phyloP scores from a whole-genome alignment of 2,113 vertebrate species.

The Alouatta palliata region DNA sequence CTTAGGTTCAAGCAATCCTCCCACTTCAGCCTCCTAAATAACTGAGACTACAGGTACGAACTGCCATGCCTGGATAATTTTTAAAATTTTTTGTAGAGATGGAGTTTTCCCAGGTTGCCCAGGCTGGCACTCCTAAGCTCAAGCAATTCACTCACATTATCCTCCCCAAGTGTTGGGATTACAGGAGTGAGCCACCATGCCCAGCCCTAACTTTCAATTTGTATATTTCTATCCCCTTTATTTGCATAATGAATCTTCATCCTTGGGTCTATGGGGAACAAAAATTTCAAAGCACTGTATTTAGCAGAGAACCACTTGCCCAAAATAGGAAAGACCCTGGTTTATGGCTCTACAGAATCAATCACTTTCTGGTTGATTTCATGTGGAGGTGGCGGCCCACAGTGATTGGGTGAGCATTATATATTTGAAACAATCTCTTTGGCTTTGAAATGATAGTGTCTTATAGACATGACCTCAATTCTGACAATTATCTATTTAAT shows the following conservation, averaged over 20 bases:
- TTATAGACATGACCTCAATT: conserved; percentile 76
- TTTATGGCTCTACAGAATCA: not conserved
- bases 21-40: too few species aligned
- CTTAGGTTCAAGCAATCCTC: too few species aligned
- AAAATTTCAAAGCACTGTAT: conserved; percentile 34
- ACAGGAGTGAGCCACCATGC: too few species aligned
- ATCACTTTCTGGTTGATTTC: conserved; percentile 63
- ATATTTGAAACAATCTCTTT: conserved; percentile 76
- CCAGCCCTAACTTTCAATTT: conserved; percentile 4
- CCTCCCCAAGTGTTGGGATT: too few species aligned
- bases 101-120: too few species aligned
- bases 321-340: not conserved
- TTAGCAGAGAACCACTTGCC: not conserved
- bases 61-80: too few species aligned
- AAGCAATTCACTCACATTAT: too few species aligned
- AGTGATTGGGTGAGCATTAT: conserved; percentile 58
- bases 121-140: too few species aligned
- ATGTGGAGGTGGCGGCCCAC: not conserved
- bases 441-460: conserved; percentile 69
- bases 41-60: too few species aligned
- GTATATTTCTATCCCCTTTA: not conserved
- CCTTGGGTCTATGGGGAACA: not conserved
- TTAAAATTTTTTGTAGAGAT: too few species aligned
- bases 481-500: conserved; percentile 81
- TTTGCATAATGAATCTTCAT: conserved; percentile 30